Evolutionary conservation across 2,888 invertebrate genomes (phyloP).

Genomic region (Aelia acuminata): DNA sequence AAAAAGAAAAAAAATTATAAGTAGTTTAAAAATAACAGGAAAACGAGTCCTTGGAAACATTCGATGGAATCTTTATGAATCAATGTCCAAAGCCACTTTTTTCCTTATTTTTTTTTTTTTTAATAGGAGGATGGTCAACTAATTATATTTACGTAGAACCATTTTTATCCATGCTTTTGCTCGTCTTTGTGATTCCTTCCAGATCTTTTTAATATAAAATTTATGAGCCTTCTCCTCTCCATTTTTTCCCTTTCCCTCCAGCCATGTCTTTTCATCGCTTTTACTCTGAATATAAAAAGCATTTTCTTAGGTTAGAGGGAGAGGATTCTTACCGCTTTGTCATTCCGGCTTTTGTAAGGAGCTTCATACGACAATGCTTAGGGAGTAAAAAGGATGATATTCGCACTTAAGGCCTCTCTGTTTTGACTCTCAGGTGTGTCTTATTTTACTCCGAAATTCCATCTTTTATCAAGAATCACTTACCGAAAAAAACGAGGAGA

Average conservation of each 20-base stretch:
- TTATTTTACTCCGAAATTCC: background rate
- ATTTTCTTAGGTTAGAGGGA: background rate
- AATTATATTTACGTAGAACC: constrained; percentile 31
- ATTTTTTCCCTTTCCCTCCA: background rate
- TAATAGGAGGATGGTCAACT: constrained; percentile 6
- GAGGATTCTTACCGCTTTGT: background rate
- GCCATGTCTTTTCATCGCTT: constrained; percentile 15
- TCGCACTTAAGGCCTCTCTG: background rate
- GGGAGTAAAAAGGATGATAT: background rate
- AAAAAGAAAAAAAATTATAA: too few relatives aligned
- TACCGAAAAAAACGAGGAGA: background rate
- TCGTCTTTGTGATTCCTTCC: constrained; percentile 10
- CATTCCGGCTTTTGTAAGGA: constrained; percentile 20
- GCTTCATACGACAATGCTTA: constrained; percentile 2
- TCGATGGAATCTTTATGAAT: background rate
- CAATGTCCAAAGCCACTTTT: background rate
- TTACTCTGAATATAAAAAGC: constrained; percentile 30
- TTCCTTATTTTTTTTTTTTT: background rate
- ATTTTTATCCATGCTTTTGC: background rate
- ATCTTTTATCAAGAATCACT: background rate
- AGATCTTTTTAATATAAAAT: constrained; percentile 27
- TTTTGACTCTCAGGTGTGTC: background rate
- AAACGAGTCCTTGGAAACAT: background rate
- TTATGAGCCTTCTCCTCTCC: background rate
- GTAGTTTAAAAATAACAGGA: too few relatives aligned